Percentiles rank a stretch among this genome's conserved stretches.
These are phyloP conservation scores for Aeoliscus strigatus DNA, from an alignment of 2,797 vertebrate genomes.

Conservation along the genomic window DNA sequence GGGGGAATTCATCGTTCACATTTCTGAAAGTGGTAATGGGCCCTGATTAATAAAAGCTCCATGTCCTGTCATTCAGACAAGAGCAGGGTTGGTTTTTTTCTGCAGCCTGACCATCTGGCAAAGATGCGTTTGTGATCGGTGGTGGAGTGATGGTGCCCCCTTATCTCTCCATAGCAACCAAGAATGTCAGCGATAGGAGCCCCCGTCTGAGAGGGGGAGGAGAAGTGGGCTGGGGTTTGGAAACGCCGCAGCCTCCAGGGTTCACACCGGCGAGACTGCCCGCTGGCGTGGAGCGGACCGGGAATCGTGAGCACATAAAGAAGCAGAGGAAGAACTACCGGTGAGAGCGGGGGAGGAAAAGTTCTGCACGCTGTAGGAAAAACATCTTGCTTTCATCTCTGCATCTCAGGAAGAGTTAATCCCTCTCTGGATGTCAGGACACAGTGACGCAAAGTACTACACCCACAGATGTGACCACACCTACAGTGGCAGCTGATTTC, in stretches of 20 bases:
- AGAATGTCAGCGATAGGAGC: constrained; percentile 40
- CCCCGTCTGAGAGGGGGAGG: constrained; percentile 32
- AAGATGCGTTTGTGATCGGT: constrained; percentile 22
- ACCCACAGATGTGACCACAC: constrained; percentile 25
- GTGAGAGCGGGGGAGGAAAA: too few relatives aligned
- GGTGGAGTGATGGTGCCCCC: constrained; percentile 23
- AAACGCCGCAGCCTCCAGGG: constrained; percentile 3
- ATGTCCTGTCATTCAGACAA: constrained; percentile 15
- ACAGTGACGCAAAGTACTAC: constrained; percentile 2
- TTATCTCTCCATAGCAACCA: constrained; percentile 44
- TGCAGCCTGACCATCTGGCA: constrained; percentile 47
- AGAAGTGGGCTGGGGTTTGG: constrained; percentile 50
- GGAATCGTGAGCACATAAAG: constrained; percentile 1
- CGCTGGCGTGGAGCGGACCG: constrained; percentile 9
- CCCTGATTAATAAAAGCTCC: constrained; percentile 32
- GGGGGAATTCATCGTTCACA: constrained; percentile 4
- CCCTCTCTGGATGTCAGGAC: constrained; percentile 12
- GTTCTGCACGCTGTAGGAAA: too few relatives aligned
- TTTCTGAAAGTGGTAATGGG: constrained; percentile 10
- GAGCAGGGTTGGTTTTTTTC: constrained; percentile 18
- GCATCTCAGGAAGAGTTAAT: constrained; percentile 12
- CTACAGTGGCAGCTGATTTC: constrained; percentile 8
- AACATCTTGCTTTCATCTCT: too few relatives aligned
- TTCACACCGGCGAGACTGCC: constrained; percentile 24
- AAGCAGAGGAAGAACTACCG: neutral